Percentiles rank a stretch among this genome's conserved stretches.
Conservation (phyloP, 1,140 invertebrate species). For the Lucilia cuprina region DNA sequence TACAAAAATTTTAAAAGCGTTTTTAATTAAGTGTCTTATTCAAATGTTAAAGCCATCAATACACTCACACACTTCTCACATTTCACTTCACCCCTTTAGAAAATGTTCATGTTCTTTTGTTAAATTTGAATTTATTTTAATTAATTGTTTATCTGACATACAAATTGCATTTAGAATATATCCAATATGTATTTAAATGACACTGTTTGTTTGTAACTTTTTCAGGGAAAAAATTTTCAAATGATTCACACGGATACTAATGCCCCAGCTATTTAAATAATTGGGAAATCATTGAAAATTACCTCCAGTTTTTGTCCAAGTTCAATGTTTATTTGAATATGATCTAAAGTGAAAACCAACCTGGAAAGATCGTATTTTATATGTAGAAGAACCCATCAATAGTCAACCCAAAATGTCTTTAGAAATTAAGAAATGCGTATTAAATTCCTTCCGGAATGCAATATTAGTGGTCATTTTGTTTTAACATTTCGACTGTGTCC, state of each 20-base stretch:
- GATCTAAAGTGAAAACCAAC: conserved; percentile 89
- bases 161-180: background rate
- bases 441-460: conserved; percentile 82
- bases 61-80: background rate
- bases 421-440: conserved; percentile 76
- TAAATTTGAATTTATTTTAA: background rate
- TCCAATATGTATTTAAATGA: no score
- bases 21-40: background rate
- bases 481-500: no score
- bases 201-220: no score
- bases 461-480: conserved; percentile 96
- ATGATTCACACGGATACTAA: no score
- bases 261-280: no score
- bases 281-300: no score
- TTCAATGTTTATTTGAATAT: conserved; percentile 65
- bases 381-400: conserved; percentile 73
- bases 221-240: no score
- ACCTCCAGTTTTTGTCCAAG: no score
- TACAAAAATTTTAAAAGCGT: background rate
- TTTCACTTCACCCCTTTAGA: background rate
- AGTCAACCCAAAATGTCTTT: conserved; percentile 60
- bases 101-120: background rate
- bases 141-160: background rate
- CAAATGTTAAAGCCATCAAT: background rate
- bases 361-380: conserved; percentile 97